Conservation (phyloP, 1,140 invertebrate species). For the Lamellibrachia luymesi region DNA sequence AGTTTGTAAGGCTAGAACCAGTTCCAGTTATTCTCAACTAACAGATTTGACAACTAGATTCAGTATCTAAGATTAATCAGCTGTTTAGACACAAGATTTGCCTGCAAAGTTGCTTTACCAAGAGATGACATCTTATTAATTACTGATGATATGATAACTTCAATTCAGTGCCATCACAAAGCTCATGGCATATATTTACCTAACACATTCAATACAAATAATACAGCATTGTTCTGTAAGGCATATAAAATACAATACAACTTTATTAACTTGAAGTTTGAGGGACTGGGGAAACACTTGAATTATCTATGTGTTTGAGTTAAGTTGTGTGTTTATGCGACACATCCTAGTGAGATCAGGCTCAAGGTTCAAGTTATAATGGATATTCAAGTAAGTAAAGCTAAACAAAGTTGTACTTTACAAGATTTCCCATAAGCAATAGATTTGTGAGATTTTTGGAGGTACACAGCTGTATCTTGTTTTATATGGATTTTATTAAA, state of each 20-base stretch:
- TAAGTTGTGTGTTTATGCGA: background rate
- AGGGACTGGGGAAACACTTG: background rate
- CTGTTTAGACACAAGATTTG: background rate
- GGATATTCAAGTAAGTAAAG: background rate
- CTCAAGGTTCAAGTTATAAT: background rate
- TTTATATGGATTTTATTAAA: too few species aligned
- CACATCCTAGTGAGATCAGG: background rate
- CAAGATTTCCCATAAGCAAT: background rate
- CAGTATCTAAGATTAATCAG: background rate
- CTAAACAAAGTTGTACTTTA: background rate
- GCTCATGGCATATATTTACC: background rate
- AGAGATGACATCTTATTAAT: background rate
- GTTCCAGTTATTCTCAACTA: too few species aligned
- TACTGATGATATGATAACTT: background rate
- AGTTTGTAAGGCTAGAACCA: too few species aligned
- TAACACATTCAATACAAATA: background rate
- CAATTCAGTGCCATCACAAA: background rate
- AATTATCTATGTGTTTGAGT: too few species aligned
- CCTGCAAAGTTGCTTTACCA: background rate
- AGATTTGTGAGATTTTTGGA: too few species aligned
- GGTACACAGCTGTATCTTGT: too few species aligned
- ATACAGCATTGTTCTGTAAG: background rate
- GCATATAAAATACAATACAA: too few species aligned
- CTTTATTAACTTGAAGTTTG: too few species aligned
- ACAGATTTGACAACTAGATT: background rate